Conservation (phyloP, 2,113 vertebrate species). For the Verasper variegatus region DNA sequence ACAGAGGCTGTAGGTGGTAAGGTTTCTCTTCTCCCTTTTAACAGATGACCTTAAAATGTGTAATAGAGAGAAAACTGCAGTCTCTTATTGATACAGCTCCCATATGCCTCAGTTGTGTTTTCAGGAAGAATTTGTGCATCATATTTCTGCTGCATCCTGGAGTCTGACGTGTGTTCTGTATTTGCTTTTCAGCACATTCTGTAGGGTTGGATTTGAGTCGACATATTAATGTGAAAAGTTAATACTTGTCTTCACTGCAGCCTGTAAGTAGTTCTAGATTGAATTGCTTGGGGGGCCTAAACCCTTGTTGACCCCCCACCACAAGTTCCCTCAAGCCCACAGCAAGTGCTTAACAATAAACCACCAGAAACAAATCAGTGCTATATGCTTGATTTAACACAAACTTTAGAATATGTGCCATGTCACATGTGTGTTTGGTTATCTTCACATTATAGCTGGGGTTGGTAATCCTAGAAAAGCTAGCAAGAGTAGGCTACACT, state of each 20-base stretch:
- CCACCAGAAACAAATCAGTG: neutral
- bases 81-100: neutral
- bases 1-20: neutral
- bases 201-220: neutral
- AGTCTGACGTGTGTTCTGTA: neutral
- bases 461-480: no score
- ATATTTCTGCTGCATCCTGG: conserved; percentile 5
- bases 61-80: neutral
- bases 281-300: neutral
- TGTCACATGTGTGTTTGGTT: no score
- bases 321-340: neutral
- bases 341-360: neutral
- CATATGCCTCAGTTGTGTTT: neutral
- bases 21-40: neutral
- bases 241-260: neutral
- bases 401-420: neutral
- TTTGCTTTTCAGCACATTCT: neutral
- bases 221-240: neutral
- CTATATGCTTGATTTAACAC: neutral
- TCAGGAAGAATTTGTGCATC: neutral
- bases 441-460: no score
- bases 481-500: no score
- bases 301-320: neutral
- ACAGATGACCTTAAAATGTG: neutral
- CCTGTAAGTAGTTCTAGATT: neutral